Conservation (phyloP, 2,888 invertebrate genomes). For the Conomelus anceps region DNA sequence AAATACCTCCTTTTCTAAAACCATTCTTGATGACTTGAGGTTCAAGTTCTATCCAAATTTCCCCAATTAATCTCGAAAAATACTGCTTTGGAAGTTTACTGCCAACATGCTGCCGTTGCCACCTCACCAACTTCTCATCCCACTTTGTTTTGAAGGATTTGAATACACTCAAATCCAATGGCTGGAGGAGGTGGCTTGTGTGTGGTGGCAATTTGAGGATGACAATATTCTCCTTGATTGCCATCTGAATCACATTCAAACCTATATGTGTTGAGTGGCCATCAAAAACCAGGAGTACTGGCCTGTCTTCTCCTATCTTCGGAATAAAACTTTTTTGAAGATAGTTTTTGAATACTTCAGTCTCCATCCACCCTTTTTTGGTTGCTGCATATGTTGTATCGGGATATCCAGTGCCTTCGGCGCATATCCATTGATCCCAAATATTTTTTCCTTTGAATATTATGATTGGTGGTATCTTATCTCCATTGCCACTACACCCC, state of each 20-base stretch:
- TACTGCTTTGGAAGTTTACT: conserved; percentile 31
- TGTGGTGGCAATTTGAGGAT: conserved; percentile 21
- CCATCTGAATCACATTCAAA: conserved; percentile 11
- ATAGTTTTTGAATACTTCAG: conserved; percentile 35
- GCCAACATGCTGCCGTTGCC: conserved; percentile 34
- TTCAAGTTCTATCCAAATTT: conserved; percentile 33
- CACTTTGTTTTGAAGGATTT: conserved; percentile 36
- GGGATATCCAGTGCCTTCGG: conserved; percentile 32
- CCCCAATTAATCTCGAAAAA: conserved; percentile 32
- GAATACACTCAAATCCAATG: conserved; percentile 36
- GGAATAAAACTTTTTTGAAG: conserved; percentile 31
- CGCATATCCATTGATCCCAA: conserved; percentile 38
- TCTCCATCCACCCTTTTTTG: conserved; percentile 38
- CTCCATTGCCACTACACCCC: conserved; percentile 29
- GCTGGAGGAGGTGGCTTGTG: conserved; percentile 35
- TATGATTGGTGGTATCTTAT: conserved; percentile 38
- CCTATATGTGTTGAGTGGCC: conserved; percentile 24
- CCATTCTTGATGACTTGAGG: conserved; percentile 31
- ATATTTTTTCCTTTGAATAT: conserved; percentile 39
- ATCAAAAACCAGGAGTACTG: conserved; percentile 22
- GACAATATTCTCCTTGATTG: conserved; percentile 11
- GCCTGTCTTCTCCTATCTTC: conserved; percentile 10
- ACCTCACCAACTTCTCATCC: conserved; percentile 34
- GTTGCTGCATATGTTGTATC: conserved; percentile 35
- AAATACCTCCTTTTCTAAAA: conserved; percentile 36